These are phyloP conservation scores for Limonius californicus DNA, from an alignment of 1,140 invertebrate genomes.

Conservation along the genomic window DNA sequence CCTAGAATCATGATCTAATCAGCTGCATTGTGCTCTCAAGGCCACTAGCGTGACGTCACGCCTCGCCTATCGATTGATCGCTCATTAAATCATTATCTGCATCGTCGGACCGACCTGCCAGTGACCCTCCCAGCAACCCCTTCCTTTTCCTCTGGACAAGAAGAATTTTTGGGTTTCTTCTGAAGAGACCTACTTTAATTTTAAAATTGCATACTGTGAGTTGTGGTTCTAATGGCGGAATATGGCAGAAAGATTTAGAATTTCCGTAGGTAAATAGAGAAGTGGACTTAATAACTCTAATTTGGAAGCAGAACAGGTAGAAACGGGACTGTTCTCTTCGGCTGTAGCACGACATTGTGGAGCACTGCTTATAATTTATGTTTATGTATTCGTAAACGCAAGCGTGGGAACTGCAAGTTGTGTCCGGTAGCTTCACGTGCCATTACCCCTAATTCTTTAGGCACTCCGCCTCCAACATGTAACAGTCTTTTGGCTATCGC, in stretches of 20 bases:
- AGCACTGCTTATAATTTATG: constrained; percentile 13
- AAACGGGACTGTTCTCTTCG: constrained; percentile 6
- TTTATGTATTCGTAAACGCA: constrained; percentile 13
- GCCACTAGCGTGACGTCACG: constrained; percentile 4
- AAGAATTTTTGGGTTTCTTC: neutral
- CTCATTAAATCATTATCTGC: constrained; percentile 6
- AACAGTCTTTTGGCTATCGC: neutral
- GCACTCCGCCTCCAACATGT: neutral
- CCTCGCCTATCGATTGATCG: constrained; percentile 1
- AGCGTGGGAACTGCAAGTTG: neutral
- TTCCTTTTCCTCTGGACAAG: neutral
- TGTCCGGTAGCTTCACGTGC: constrained; percentile 14
- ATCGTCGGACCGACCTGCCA: neutral
- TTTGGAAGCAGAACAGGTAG: constrained; percentile 8
- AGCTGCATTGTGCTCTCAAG: neutral
- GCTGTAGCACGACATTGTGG: neutral
- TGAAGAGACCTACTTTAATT: neutral
- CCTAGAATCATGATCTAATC: neutral
- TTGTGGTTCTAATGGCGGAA: neutral
- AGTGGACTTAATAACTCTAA: constrained; percentile 3
- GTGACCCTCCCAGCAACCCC: neutral
- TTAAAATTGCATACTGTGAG: neutral
- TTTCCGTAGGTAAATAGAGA: neutral
- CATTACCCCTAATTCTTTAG: constrained; percentile 8
- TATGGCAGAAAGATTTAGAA: constrained; percentile 4